phyloP scores from a whole-genome alignment of 1,140 invertebrate species.

The Pectinophora gossypiella region DNA sequence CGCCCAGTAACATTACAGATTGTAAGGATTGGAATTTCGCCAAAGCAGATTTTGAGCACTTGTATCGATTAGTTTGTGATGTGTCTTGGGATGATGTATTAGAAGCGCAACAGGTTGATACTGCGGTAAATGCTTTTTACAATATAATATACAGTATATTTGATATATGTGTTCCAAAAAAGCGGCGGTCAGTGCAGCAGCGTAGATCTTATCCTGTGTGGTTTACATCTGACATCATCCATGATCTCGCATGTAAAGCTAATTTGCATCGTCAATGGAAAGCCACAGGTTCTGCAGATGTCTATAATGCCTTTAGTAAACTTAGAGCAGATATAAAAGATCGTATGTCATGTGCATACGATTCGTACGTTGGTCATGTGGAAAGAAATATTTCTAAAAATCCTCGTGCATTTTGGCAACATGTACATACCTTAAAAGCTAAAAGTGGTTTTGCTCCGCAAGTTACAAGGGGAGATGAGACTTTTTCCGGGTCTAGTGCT shows the following conservation, averaged over 20 bases:
- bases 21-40: conserved; percentile 1
- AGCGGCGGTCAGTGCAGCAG: not conserved
- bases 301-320: not conserved
- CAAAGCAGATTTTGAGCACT: not conserved
- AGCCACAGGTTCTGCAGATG: not conserved
- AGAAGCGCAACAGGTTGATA: not conserved
- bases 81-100: not conserved
- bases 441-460: not conserved
- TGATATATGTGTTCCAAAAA: conserved; percentile 1
- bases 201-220: not conserved
- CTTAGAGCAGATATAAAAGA: conserved; percentile 1
- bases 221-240: not conserved
- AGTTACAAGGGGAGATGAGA: not conserved
- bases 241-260: not conserved
- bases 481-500: not conserved
- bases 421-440: not conserved
- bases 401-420: not conserved
- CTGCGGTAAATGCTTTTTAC: conserved; percentile 1
- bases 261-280: conserved; percentile 5
- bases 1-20: not conserved
- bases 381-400: not conserved
- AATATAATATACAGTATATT: not conserved
- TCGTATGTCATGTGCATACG: not conserved
- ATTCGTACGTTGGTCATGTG: not conserved
- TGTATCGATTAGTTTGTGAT: not conserved